phyloP scores from a whole-genome alignment of 2,113 vertebrate species.

The Xyrauchen texanus region DNA sequence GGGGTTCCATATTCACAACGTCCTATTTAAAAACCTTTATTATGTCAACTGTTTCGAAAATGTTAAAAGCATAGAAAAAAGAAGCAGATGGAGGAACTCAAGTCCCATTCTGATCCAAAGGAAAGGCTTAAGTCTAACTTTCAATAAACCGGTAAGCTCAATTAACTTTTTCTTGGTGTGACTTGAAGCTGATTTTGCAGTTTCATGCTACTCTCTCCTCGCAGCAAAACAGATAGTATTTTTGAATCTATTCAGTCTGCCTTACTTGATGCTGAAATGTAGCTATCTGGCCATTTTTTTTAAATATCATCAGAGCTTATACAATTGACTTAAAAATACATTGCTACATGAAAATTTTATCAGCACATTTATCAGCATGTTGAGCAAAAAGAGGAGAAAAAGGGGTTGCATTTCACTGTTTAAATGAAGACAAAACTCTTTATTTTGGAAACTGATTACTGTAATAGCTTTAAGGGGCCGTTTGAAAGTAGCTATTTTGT shows the following conservation, averaged over 20 bases:
- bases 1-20: too few species aligned
- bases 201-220: conserved; percentile 2
- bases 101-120: neutral
- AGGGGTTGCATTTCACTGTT: neutral
- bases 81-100: too few species aligned
- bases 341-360: conserved; percentile 29
- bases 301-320: conserved; percentile 30
- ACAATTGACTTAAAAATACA: conserved; percentile 21
- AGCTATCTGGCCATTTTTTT: conserved; percentile 30
- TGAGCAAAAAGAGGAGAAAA: neutral
- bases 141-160: conserved; percentile 24
- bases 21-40: too few species aligned
- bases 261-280: conserved; percentile 26
- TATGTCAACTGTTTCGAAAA: too few species aligned
- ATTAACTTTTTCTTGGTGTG: conserved; percentile 13
- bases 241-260: conserved; percentile 2
- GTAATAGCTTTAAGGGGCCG: too few species aligned
- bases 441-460: too few species aligned
- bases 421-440: too few species aligned
- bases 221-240: neutral
- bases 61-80: too few species aligned
- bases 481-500: too few species aligned
- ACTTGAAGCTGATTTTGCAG: conserved; percentile 34
- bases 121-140: neutral
- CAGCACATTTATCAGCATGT: neutral